Evolutionary conservation across 1,140 invertebrate genomes (phyloP).

Genomic region (Uloborus diversus): DNA sequence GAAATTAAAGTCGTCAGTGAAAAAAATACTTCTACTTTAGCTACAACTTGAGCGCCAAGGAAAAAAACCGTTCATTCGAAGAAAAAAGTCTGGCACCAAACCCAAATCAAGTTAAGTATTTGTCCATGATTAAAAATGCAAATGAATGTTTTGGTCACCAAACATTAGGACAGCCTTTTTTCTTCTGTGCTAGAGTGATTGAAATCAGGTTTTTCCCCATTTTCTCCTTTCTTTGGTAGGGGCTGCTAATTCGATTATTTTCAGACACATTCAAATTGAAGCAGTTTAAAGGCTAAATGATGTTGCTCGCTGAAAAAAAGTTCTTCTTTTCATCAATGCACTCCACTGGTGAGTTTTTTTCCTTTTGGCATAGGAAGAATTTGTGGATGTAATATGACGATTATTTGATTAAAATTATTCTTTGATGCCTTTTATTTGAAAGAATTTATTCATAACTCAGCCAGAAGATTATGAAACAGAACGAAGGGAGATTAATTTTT

Average conservation of each 20-base stretch:
- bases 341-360: constrained; percentile 13
- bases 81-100: constrained; percentile 37
- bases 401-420: constrained; percentile 53
- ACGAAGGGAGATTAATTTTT: no score
- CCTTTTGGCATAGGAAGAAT: background rate
- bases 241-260: constrained; percentile 51
- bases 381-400: constrained; percentile 22
- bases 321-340: constrained; percentile 14
- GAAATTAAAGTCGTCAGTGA: constrained; percentile 42
- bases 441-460: constrained; percentile 51
- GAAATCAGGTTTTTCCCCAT: constrained; percentile 49
- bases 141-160: constrained; percentile 55
- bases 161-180: constrained; percentile 48
- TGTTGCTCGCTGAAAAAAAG: constrained; percentile 18
- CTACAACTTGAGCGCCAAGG: background rate
- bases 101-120: constrained; percentile 56
- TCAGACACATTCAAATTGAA: constrained; percentile 55
- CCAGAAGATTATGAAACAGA: no score
- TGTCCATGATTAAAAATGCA: constrained; percentile 55
- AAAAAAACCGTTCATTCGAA: background rate
- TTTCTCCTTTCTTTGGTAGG: constrained; percentile 27
- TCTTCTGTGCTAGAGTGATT: constrained; percentile 15
- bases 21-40: constrained; percentile 27
- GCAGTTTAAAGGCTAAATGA: constrained; percentile 55
- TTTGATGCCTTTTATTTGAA: constrained; percentile 20